Conservation (phyloP, 2,888 invertebrate species). For the Hyles lineata region DNA sequence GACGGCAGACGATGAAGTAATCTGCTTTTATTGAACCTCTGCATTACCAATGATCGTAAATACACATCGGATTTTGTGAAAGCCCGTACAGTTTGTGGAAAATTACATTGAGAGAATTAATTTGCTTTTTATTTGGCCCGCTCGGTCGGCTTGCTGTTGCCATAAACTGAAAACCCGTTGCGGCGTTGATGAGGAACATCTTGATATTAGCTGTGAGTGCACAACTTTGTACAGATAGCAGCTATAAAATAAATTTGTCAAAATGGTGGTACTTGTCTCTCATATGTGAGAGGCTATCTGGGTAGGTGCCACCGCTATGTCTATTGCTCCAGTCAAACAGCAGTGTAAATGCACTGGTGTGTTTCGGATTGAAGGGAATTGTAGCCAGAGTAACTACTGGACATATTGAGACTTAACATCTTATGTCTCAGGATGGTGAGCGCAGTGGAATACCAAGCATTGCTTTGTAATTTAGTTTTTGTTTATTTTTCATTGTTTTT, state of each 20-base stretch:
- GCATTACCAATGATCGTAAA: conserved; percentile 20
- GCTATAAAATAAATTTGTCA: not conserved
- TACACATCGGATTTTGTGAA: not conserved
- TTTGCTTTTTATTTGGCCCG: not conserved
- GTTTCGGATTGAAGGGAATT: no score
- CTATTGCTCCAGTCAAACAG: no score
- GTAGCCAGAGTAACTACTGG: no score
- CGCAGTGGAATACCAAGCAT: no score
- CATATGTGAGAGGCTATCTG: no score
- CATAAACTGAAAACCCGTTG: not conserved
- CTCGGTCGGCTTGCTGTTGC: not conserved
- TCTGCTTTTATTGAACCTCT: conserved; percentile 20
- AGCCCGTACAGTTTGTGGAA: conserved; percentile 8
- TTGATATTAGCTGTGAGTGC: not conserved
- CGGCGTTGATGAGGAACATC: not conserved
- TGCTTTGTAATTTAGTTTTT: no score
- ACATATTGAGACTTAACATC: no score
- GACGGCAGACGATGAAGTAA: conserved; percentile 26
- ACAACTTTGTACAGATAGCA: not conserved
- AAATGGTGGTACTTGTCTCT: no score
- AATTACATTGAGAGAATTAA: conserved; percentile 9
- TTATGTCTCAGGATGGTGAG: no score
- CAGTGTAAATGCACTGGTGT: no score
- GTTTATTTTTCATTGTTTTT: no score
- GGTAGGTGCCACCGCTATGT: no score